These are phyloP conservation scores for Oreochromis grahami DNA, from an alignment of 2,797 vertebrate genomes.

Conservation along the genomic window DNA sequence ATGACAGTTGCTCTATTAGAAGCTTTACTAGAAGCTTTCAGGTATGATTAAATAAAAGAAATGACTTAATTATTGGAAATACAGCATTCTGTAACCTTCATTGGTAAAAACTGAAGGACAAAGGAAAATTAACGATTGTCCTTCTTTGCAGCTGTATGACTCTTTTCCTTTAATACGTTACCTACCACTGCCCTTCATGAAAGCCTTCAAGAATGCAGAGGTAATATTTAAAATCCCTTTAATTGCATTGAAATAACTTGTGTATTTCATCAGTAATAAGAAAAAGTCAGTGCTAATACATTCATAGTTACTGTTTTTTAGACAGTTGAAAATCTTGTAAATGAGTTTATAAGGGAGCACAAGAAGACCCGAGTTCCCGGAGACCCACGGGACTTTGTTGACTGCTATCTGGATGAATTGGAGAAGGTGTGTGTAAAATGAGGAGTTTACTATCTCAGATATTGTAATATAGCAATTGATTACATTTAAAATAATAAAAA, in stretches of 20 bases:
- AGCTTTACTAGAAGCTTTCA: too few relatives aligned
- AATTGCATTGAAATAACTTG: not conserved
- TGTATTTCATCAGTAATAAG: not conserved
- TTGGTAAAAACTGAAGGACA: not conserved
- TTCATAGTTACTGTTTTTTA: not conserved
- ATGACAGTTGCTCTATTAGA: not conserved
- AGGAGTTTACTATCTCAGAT: not conserved
- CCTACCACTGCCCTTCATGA: slow-evolving; percentile 61
- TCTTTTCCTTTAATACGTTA: slow-evolving; percentile 51
- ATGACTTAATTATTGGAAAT: not conserved
- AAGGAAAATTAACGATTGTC: not conserved
- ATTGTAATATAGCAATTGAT: not conserved
- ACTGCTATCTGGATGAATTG: slow-evolving; percentile 64
- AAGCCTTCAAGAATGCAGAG: slow-evolving; percentile 39
- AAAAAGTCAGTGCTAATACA: not conserved
- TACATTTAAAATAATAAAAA: not conserved
- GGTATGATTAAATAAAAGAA: not conserved
- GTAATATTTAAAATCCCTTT: not conserved
- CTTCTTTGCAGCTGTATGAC: slow-evolving; percentile 62
- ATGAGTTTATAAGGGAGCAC: slow-evolving; percentile 14
- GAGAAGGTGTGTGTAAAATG: slow-evolving; percentile 33
- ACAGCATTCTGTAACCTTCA: fast-evolving
- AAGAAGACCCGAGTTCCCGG: slow-evolving; percentile 40
- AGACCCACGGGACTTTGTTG: slow-evolving; percentile 55
- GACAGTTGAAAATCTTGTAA: not conserved